Evolutionary conservation across 2,797 vertebrate genomes (phyloP).

Genomic region (Lindbergichthys nudifrons): DNA sequence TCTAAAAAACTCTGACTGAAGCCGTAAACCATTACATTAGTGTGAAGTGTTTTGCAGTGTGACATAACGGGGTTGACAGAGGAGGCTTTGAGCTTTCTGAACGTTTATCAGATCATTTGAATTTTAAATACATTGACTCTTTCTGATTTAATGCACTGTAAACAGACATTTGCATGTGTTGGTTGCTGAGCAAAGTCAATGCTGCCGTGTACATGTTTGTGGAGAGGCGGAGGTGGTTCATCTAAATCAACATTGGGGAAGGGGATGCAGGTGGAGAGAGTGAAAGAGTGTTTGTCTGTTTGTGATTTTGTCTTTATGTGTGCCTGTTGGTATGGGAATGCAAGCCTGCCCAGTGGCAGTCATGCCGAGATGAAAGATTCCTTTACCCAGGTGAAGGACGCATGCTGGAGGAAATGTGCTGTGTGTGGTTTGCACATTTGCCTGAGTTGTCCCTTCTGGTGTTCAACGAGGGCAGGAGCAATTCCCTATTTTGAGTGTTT

Average conservation of each 20-base stretch:
- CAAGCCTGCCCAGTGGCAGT: constrained; percentile 60
- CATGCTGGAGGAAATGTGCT: constrained; percentile 35
- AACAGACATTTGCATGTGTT: constrained; percentile 49
- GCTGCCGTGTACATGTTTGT: constrained; percentile 22
- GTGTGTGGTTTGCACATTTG: constrained; percentile 44
- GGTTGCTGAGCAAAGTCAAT: constrained; percentile 30
- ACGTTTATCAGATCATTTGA: constrained; percentile 55
- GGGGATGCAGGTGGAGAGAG: constrained; percentile 64
- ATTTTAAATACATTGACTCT: constrained; percentile 50
- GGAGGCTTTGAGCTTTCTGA: constrained; percentile 14
- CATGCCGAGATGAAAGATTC: constrained; percentile 64
- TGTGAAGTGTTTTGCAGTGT: constrained; percentile 34
- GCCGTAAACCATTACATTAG: constrained; percentile 35
- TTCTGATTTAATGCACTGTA: constrained; percentile 51
- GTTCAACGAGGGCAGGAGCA: constrained; percentile 48
- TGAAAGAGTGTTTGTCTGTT: constrained; percentile 13
- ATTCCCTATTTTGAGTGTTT: constrained; percentile 45
- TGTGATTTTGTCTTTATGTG: constrained; percentile 10
- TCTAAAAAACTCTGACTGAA: constrained; percentile 29
- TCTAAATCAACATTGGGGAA: constrained; percentile 34
- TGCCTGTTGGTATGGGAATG: constrained; percentile 17
- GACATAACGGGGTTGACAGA: constrained; percentile 29
- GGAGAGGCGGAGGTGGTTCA: constrained; percentile 13
- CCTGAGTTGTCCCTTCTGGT: constrained; percentile 34
- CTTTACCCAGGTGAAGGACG: constrained; percentile 61